Base-by-base conservation (phyloP, 2,888 invertebrate species). In the Pristionchus arcanus region DNA sequence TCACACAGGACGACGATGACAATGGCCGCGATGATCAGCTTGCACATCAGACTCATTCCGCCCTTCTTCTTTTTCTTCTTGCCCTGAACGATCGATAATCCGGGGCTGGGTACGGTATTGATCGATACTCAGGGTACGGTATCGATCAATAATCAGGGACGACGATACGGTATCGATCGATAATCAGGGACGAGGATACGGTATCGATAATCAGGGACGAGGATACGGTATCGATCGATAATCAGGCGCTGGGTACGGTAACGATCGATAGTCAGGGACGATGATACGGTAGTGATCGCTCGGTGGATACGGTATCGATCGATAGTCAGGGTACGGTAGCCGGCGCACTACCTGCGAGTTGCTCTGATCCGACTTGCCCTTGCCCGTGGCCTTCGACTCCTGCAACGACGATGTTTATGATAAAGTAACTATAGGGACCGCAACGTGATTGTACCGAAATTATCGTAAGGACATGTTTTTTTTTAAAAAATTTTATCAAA, bases 61-160 rank as follows among this genome's bases (percentile, higher is more conserved):
- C 66, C 66, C n/a, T n/a, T n/a, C 66, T 66, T 66, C 66, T 66
- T 66, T 28, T 66, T 66, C 9, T 66, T 66, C 66, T 66, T 66
- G 2, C 25, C 28, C 66, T 66, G 13, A 28, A n/a, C 15, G 13
- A 66, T 66, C 66, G 28, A 66, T 66, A n/a, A 5, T 66, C 66
- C 4, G 13, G 42, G 42, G 13, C 0, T 49, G 42, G 42, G 42
- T 49, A 49, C 42, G 42, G 42, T 49, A 49, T 49, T 13, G 42
- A 49, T 49, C 42, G 42, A 49, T 49, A 49, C n/a, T 63, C 21
- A 9, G 25, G 21, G 25, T 63, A 63, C 63, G 63, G 63, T 63
- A 63, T n/a, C n/a, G n/a, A n/a, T n/a, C n/a, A n/a, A n/a, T n/a
- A n/a, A n/a, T n/a, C n/a, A n/a, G n/a, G n/a, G n/a, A n/a, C 11